phyloP scores from a whole-genome alignment of 2,113 vertebrate genomes.

The Petrocephalus zakoni region DNA sequence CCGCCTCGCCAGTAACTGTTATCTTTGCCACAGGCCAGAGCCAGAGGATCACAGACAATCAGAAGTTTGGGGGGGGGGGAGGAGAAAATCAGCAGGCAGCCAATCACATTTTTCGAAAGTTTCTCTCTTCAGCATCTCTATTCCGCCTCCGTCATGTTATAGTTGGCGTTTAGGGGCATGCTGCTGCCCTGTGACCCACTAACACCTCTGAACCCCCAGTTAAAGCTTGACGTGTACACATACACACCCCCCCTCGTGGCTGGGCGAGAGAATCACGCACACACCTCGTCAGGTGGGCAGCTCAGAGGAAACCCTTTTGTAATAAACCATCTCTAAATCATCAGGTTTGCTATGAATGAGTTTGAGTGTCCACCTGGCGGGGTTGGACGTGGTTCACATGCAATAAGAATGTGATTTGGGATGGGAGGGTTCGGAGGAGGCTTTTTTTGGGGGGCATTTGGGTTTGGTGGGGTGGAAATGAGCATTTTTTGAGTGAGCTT shows the following conservation, averaged over 20 bases:
- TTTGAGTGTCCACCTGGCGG: constrained; percentile 63
- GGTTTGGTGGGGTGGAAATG: too few relatives aligned
- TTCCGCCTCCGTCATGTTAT: constrained; percentile 36
- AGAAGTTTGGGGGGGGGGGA: constrained; percentile 33
- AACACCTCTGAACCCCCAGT: neutral
- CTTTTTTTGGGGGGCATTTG: neutral
- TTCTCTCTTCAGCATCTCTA: constrained; percentile 52
- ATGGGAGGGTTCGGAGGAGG: neutral
- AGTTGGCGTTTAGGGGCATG: constrained; percentile 1
- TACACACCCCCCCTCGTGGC: neutral
- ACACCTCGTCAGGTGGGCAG: constrained; percentile 54
- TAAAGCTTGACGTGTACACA: neutral
- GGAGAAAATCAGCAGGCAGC: constrained; percentile 4
- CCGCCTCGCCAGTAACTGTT: neutral
- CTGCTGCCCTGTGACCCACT: neutral
- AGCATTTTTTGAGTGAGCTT: neutral
- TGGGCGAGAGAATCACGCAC: constrained; percentile 29
- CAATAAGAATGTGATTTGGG: constrained; percentile 40
- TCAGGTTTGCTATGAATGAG: constrained; percentile 74
- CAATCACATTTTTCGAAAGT: constrained; percentile 24
- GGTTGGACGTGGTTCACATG: constrained; percentile 49
- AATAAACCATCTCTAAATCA: constrained; percentile 72
- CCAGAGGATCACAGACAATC: constrained; percentile 50
- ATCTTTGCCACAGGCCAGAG: constrained; percentile 11
- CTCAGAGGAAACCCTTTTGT: constrained; percentile 65